These are phyloP conservation scores for Drusus annulatus DNA, from an alignment of 1,140 invertebrate genomes.

Conservation along the genomic window DNA sequence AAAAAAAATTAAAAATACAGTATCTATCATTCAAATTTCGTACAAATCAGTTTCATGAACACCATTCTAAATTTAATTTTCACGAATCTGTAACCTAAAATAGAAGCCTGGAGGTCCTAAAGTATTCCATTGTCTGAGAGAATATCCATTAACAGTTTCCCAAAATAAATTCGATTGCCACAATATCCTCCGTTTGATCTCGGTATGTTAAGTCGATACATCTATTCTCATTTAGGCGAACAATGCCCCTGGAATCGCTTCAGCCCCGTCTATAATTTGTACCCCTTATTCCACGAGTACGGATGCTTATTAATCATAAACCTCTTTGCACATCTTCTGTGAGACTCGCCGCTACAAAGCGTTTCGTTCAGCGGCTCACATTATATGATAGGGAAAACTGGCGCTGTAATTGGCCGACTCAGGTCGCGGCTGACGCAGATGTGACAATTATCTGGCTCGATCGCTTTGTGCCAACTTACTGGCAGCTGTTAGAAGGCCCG, in stretches of 20 bases:
- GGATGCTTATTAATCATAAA: constrained; percentile 14
- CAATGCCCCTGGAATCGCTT: constrained; percentile 1
- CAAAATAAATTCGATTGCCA: constrained; percentile 4
- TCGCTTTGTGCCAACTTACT: constrained; percentile 23
- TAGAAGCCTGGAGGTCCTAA: too few relatives aligned
- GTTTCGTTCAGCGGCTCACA: background rate
- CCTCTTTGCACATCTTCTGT: constrained; percentile 15
- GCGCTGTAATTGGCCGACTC: constrained; percentile 19
- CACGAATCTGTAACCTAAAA: too few relatives aligned
- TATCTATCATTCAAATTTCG: too few relatives aligned
- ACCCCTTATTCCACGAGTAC: background rate
- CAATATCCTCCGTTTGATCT: constrained; percentile 1
- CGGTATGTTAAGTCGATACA: background rate
- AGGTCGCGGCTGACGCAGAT: constrained; percentile 4
- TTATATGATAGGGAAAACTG: constrained; percentile 8
- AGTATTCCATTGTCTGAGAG: background rate
- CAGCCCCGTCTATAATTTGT: constrained; percentile 16
- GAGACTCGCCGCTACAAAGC: background rate
- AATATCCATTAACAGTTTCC: background rate
- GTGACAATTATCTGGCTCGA: constrained; percentile 18
- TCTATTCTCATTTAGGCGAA: background rate
- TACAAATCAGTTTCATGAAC: too few relatives aligned
- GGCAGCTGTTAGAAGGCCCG: background rate
- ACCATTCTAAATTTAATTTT: too few relatives aligned
- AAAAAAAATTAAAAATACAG: too few relatives aligned